Conservation (phyloP, 2,113 vertebrate species). For the Peromyscus polionotus region DNA sequence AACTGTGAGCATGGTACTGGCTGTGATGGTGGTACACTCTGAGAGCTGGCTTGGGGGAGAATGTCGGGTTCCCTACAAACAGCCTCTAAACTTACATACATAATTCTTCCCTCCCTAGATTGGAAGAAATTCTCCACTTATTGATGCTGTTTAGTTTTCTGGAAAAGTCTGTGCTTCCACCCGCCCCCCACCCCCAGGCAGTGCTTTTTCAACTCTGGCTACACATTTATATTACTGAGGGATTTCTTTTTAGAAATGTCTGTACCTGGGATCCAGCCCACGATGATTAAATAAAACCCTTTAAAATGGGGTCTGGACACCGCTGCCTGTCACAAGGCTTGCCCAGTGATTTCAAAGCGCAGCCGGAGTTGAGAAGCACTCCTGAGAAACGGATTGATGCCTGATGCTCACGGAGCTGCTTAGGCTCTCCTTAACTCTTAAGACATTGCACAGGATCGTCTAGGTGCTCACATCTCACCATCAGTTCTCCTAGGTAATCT, state of each 20-base stretch:
- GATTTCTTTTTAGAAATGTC: constrained; percentile 42
- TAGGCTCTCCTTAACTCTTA: constrained; percentile 18
- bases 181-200: background rate
- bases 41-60: background rate
- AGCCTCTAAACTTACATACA: background rate
- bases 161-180: background rate
- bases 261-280: background rate
- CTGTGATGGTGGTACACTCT: background rate
- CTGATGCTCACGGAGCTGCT: background rate
- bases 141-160: constrained; percentile 39
- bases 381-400: background rate
- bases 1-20: background rate
- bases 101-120: background rate
- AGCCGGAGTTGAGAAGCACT: constrained; percentile 1
- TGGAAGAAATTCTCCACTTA: constrained; percentile 34
- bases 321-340: background rate
- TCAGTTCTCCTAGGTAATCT: background rate
- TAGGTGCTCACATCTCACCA: background rate
- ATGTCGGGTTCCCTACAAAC: background rate
- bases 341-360: background rate
- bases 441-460: background rate
- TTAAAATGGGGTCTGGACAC: background rate
- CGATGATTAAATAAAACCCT: constrained; percentile 30
- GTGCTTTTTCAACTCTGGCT: background rate
- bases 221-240: constrained; percentile 6